phyloP scores from a whole-genome alignment of 2,113 vertebrate genomes.

The Cavia aperea region DNA sequence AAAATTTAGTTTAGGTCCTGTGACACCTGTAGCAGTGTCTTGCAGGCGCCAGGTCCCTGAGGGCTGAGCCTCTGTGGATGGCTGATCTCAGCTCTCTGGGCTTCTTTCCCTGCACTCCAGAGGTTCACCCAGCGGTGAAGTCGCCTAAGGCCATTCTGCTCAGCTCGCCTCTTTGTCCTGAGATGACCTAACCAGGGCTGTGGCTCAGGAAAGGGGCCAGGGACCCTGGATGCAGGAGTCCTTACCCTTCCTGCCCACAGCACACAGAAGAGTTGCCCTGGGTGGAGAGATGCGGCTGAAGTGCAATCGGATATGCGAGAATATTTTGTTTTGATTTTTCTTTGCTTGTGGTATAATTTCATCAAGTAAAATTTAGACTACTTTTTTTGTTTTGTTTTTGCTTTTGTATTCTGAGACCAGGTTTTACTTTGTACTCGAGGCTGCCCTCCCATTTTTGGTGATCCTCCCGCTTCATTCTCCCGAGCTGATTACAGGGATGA shows the following conservation, averaged over 20 bases:
- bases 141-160: neutral
- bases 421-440: no score
- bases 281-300: neutral
- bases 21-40: neutral
- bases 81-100: neutral
- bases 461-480: no score
- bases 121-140: neutral
- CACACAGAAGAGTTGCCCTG: neutral
- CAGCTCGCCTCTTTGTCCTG: neutral
- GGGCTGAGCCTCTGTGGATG: no score
- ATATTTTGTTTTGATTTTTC: neutral
- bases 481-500: no score
- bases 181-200: neutral
- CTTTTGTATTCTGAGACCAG: no score
- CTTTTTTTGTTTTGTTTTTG: no score
- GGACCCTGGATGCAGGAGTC: neutral
- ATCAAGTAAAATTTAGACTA: no score
- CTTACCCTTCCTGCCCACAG: neutral
- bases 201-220: neutral
- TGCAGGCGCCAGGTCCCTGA: neutral
- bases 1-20: no score
- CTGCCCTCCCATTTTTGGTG: no score
- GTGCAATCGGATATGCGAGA: neutral
- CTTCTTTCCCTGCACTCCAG: neutral
- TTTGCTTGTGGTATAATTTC: slow-evolving; percentile 14